Evolutionary conservation across 2,888 invertebrate genomes (phyloP).

Genomic region (Glaucopsyche alexis): DNA sequence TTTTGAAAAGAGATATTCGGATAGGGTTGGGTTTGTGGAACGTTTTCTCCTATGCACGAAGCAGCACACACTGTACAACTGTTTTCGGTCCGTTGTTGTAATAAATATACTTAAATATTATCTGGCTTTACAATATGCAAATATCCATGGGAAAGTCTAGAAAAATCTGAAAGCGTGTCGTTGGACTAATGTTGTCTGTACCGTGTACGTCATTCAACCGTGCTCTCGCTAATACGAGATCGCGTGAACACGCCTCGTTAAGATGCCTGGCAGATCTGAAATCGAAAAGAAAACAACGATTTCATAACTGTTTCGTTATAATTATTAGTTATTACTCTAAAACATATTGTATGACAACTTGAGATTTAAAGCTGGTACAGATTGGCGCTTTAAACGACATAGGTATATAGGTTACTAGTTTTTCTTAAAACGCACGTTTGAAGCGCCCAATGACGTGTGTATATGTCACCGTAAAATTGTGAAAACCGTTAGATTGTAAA

Average conservation of each 20-base stretch:
- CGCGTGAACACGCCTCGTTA: conserved; percentile 15
- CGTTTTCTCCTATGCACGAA: too few species aligned
- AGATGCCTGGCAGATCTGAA: conserved; percentile 22
- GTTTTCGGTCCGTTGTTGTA: not conserved
- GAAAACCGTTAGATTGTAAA: too few species aligned
- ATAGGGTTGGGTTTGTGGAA: too few species aligned
- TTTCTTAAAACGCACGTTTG: too few species aligned
- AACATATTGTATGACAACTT: too few species aligned
- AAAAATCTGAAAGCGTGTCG: conserved; percentile 28
- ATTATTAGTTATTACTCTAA: not conserved
- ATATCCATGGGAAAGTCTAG: conserved; percentile 17
- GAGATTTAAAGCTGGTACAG: too few species aligned
- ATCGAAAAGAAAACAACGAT: conserved; percentile 27
- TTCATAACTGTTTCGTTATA: conserved; percentile 8
- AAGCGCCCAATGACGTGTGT: too few species aligned
- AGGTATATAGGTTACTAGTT: too few species aligned
- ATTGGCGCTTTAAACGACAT: too few species aligned
- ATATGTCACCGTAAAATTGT: too few species aligned
- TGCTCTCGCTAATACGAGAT: conserved; percentile 2
- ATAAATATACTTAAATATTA: not conserved
- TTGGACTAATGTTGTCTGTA: not conserved
- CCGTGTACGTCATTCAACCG: conserved; percentile 17
- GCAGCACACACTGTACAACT: too few species aligned
- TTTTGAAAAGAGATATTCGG: too few species aligned
- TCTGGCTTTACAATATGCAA: not conserved